Conservation (phyloP, 2,888 invertebrate genomes). For the Ophioninae sp. region DNA sequence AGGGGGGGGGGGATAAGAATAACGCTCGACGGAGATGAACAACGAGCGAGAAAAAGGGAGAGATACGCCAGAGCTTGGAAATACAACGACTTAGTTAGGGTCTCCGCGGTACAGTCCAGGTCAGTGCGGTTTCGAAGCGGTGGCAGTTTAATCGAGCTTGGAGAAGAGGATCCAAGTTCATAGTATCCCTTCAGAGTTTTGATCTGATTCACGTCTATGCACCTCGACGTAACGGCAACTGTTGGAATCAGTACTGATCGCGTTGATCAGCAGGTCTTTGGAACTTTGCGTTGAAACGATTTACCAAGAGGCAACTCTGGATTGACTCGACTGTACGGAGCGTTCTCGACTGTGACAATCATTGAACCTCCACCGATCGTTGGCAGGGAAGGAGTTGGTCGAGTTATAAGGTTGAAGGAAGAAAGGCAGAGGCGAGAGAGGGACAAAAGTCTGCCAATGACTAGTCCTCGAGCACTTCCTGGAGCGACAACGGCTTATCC, state of each 20-base stretch:
- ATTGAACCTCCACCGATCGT: slow-evolving; percentile 18
- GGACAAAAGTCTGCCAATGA: slow-evolving; percentile 32
- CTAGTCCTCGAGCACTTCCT: background rate
- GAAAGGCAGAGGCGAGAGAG: background rate
- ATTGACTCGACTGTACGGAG: slow-evolving; percentile 3
- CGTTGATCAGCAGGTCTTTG: background rate
- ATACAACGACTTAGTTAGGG: slow-evolving; percentile 7
- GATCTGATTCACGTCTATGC: background rate
- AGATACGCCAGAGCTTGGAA: slow-evolving; percentile 12
- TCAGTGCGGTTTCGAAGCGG: background rate
- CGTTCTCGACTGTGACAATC: background rate
- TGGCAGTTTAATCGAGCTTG: background rate
- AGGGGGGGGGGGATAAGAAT: slow-evolving; percentile 15
- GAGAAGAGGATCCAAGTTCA: background rate
- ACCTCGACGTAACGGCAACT: background rate
- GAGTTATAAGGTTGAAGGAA: background rate
- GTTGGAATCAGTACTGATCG: background rate
- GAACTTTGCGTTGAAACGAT: background rate
- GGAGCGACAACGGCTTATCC: slow-evolving; percentile 26
- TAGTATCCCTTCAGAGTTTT: background rate
- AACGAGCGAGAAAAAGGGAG: slow-evolving; percentile 28
- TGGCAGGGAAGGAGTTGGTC: slow-evolving; percentile 22
- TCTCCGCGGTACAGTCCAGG: slow-evolving; percentile 12
- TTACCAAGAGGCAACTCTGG: background rate
- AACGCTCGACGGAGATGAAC: slow-evolving; percentile 36